Base-by-base conservation (phyloP, 2,797 vertebrate species). In the Petrocephalus schoutedeni region DNA sequence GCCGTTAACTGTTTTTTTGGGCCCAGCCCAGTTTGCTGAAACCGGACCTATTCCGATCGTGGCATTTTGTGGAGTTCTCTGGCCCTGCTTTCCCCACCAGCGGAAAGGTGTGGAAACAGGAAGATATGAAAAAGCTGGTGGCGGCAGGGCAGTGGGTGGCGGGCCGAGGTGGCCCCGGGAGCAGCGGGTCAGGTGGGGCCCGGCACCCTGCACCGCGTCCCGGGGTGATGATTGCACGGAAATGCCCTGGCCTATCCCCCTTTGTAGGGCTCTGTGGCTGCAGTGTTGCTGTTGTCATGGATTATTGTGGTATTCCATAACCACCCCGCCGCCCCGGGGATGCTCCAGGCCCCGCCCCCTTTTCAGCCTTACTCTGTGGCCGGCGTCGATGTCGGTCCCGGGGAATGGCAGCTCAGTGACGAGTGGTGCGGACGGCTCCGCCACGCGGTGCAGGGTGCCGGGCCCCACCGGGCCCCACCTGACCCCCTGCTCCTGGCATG, bases 381-480 rank as follows among this genome's bases (percentile, higher is more conserved):
- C 49, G 67, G 93, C 1, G 36, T 97, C 96, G 94, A 95, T 95
- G 96, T 96, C 97, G 97, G 96, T 97, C 49, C 49, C 4, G 49
- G 49, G 97, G 97, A 99, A 98, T 97, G 97, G 97, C 97, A 96
- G 96, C 97, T 95, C 94, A 93, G 97, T 96, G 95, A 97, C 98
- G 97, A 99, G 97, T 97, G 98, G 96, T 96, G 95, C 96, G 95
- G 96, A 97, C 36, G 36, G 1, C 36, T 2, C 45, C 94, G 95
- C 96, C 97, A 96, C 95, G 96, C 97, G 97, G 98, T 97, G 97
- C 98, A 98, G 97, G 28, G 28, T 28, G 28, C 28, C 28, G 28
- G 28, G 28, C 28, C 28, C 28, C 28, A 28, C 28, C 28, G 28
- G 28, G 28, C 28, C 28, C 28, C 28, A 28, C 28, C 28, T 28